These are phyloP conservation scores for human DNA, from an alignment of 2,113 vertebrate species.

Conservation along the genomic window DNA sequence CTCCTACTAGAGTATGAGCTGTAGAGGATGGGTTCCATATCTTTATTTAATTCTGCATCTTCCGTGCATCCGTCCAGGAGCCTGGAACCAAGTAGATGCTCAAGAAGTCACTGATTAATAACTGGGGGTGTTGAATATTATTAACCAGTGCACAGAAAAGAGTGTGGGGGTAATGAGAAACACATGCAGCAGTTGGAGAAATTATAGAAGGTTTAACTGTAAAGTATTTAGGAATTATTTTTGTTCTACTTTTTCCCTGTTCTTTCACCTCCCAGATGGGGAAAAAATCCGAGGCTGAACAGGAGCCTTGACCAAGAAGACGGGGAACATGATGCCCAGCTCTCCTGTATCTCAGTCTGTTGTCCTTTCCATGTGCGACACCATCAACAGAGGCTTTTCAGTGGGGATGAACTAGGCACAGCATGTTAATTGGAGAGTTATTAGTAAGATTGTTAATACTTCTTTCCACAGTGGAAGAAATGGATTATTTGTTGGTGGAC, in stretches of 20 bases:
- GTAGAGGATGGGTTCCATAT: background rate
- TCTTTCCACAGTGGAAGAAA: background rate
- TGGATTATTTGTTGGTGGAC: background rate
- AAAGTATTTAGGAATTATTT: background rate
- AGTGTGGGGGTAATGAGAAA: background rate
- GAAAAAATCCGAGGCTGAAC: background rate
- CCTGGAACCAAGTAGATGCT: background rate
- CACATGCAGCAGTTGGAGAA: background rate
- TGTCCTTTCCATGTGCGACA: background rate
- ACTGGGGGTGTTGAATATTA: background rate
- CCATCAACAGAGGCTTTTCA: background rate
- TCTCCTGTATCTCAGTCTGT: background rate
- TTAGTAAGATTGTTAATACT: background rate
- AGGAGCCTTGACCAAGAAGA: background rate
- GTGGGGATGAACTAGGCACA: background rate
- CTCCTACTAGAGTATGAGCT: background rate
- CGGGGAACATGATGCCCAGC: background rate
- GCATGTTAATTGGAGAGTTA: background rate
- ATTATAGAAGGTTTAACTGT: background rate
- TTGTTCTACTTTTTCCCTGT: background rate
- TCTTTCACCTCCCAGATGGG: background rate
- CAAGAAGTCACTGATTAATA: background rate
- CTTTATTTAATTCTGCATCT: background rate
- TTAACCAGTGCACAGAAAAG: background rate
- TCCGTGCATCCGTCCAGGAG: background rate